Conservation (phyloP, 2,797 vertebrate species). For the Serranus cabrilla region DNA sequence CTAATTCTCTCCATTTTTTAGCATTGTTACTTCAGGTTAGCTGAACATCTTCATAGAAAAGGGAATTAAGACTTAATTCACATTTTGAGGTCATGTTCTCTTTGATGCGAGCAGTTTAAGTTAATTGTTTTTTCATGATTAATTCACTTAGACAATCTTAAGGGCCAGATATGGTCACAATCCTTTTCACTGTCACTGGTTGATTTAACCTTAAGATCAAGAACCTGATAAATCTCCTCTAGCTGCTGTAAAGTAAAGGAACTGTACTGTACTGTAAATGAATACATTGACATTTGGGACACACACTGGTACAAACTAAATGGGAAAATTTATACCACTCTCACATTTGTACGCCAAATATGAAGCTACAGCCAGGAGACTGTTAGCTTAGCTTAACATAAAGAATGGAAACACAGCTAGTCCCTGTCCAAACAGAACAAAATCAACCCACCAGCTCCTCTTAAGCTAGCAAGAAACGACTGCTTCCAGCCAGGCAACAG, state of each 20-base stretch:
- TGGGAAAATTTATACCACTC: not conserved
- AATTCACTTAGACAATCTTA: not conserved
- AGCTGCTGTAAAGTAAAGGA: too few species aligned
- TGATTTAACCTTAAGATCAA: slow-evolving; percentile 1
- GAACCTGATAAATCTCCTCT: not conserved
- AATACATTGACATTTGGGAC: not conserved
- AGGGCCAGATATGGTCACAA: not conserved
- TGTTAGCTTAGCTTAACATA: not conserved
- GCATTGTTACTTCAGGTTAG: slow-evolving; percentile 5
- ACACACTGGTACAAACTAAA: not conserved
- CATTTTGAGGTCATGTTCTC: not conserved
- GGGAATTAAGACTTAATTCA: slow-evolving; percentile 7
- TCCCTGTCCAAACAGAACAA: too few species aligned
- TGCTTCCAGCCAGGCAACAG: too few species aligned
- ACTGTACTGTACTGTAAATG: not conserved
- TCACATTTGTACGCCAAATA: not conserved
- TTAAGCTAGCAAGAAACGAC: too few species aligned
- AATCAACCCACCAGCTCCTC: too few species aligned
- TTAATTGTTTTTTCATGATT: slow-evolving; percentile 1
- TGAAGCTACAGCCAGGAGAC: not conserved
- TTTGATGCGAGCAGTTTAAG: slow-evolving; percentile 21
- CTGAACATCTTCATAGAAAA: slow-evolving; percentile 10
- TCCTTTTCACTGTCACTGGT: not conserved
- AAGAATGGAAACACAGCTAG: not conserved
- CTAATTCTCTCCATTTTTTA: slow-evolving; percentile 9